phyloP scores from a whole-genome alignment of 2,888 invertebrate species.

The Cetonia aurata region DNA sequence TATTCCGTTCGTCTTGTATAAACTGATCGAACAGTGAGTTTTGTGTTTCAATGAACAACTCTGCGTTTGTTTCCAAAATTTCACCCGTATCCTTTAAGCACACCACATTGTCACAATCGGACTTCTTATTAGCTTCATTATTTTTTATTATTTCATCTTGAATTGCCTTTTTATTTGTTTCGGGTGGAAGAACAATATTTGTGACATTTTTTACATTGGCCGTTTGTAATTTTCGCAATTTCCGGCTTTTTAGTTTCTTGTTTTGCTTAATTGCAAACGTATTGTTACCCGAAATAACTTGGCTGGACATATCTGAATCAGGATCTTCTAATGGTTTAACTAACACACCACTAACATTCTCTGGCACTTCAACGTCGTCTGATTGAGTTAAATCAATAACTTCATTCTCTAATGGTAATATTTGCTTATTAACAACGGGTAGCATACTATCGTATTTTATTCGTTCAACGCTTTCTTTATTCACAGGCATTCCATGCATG shows the following conservation, averaged over 20 bases:
- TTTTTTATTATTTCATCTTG: constrained; percentile 1
- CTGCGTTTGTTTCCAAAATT: not conserved
- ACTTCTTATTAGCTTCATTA: not conserved
- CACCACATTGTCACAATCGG: too few relatives aligned
- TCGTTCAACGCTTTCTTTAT: not conserved
- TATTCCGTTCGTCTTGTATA: not conserved
- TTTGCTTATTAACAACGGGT: not conserved
- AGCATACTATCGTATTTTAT: too few relatives aligned
- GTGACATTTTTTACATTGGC: too few relatives aligned
- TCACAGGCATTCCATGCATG: too few relatives aligned
- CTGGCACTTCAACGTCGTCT: not conserved
- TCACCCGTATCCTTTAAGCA: not conserved
- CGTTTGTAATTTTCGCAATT: not conserved
- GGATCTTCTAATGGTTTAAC: not conserved
- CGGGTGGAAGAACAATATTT: too few relatives aligned
- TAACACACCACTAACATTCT: not conserved
- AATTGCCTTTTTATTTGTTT: too few relatives aligned
- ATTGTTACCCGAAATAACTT: constrained; percentile 11
- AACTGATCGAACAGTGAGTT: constrained; percentile 16
- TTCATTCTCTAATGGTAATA: not conserved
- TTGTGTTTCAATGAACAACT: constrained; percentile 2
- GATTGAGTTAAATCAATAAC: constrained; percentile 1
- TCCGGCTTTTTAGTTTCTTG: constrained; percentile 8
- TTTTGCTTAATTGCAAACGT: not conserved
- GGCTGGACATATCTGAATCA: constrained; percentile 23